Base-by-base conservation (phyloP, 2,797 vertebrate genomes). In the Phrynocephalus vlangalii region DNA sequence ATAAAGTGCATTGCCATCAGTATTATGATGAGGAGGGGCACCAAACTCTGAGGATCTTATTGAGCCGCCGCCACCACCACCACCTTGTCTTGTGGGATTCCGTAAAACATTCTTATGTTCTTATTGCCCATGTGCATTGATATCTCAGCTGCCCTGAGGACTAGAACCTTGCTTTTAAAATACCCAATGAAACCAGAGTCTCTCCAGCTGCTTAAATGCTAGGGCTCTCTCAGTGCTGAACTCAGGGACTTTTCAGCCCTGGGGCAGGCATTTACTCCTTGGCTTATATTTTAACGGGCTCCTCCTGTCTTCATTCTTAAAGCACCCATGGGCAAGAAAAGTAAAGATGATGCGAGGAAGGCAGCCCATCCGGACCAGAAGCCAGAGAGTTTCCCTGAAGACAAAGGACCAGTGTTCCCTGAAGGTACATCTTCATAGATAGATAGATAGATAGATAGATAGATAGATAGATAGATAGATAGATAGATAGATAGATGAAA, bases 311-410 rank as follows among this genome's bases (percentile, higher is more conserved):
- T 52, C 63, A 6, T 67, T 22, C 73, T 67, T 33, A 26, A 68
- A 87, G 86, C 11, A 10, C 38, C 73, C 5, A 6, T 15, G 24
- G 22, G 15, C 16, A 83, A 24, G 81, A 78, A 56, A 38, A 28
- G 1, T 9, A 1, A 16, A 3, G 63, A 15, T 18, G 72, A 13
- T 1, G 1, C 10, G 3, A 13, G 1, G 0, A 68, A 77, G 30
- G 3, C 0, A 24, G 2, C 30, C 2, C 22, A 8, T 0, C 6
- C 28, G 24, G 73, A 87, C 5, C 72, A 73, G 38, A 48, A 15
- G 56, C 60, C n/a, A 10, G 8, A 3, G 10, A 7, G 63, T 9
- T 22, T 20, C 9, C 4, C 2, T 22, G 80, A 1, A 0, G 11
- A 24, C 18, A 83, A 78, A 60, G 80, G 50, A n/a, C 1, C 2